Evolutionary conservation across 2,888 invertebrate species (phyloP), one percentile per base, ranked within the genome.

Genomic region (Lymantria dispar): DNA sequence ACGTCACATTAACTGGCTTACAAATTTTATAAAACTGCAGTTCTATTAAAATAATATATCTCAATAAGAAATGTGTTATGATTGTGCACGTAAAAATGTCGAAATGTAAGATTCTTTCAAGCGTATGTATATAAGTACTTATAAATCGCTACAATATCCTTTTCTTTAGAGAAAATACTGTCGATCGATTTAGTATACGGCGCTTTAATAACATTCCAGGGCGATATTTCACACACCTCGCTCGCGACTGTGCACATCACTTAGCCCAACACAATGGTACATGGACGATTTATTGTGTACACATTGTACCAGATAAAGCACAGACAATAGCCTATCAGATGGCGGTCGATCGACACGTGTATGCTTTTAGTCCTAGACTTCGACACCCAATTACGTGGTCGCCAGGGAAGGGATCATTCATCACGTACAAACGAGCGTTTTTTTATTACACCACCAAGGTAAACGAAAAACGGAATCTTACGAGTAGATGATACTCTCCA

Each of bases 241-340:
- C 69, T 74, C 74, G 75, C 70, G 66, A 70, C 74, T 72, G 70
- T 72, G 73, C 71, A 71, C 72, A 64, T 72, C 74, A 74, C 73
- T 76, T 76, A 73, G 63, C 62, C 60, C 59, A 61, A 77, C 74
- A 79, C 80, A 79, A 80, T 78, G 74, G 74, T 83, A 87, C 87
- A 87, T 63, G 78, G 71, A 85, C 78, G 80, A 89, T 89, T 88
- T 90, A 90, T 89, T 81, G 85, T 78, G 76, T 84, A 84, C 85
- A 85, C 69, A 75, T 66, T 69, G 70, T 71, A 70, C 69, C 74
- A 76, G 87, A 88, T 87, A 87, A 85, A 79, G 78, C 74, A 72
- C 79, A 87, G 88, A 89, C 90, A 90, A 89, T 87, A 77, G 85
- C 68, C 79, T 81, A 12, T 85, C 83, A 84, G 74, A 86, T 88